These are phyloP conservation scores for Coracopsis vasa DNA, from an alignment of 2,113 vertebrate species.

Conservation along the genomic window DNA sequence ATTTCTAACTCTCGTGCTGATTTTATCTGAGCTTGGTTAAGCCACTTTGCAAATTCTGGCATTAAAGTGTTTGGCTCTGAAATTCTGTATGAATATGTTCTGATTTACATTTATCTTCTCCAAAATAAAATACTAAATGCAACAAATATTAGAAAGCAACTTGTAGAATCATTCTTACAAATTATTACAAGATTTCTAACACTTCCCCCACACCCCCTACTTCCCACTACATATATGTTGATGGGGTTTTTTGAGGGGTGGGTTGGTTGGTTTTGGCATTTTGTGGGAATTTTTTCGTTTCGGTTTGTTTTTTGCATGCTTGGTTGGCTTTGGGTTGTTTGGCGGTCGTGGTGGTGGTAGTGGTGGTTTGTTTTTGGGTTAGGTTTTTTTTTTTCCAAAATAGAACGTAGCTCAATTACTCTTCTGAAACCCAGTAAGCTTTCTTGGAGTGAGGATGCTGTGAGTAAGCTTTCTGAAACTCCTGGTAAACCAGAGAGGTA, in stretches of 20 bases:
- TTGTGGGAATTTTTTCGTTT: not conserved
- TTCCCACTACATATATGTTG: not conserved
- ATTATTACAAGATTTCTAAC: not conserved
- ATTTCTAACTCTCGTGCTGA: not conserved
- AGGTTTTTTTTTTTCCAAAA: too few relatives aligned
- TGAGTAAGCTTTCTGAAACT: not conserved
- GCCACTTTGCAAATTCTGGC: not conserved
- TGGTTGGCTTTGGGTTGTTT: not conserved
- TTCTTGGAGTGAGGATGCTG: not conserved
- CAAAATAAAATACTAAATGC: not conserved
- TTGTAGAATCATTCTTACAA: not conserved
- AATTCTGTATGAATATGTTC: not conserved
- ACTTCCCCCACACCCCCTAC: rapidly evolving
- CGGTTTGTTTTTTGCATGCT: not conserved
- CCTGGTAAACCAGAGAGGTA: not conserved
- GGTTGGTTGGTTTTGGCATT: not conserved
- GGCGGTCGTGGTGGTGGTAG: not conserved
- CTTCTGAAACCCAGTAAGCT: not conserved
- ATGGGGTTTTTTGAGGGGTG: rapidly evolving
- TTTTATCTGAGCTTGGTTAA: not conserved
- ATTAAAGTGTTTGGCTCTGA: not conserved
- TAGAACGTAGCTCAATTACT: not conserved
- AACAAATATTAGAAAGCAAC: not conserved
- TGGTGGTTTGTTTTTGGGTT: not conserved
- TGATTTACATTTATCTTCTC: not conserved